These are phyloP conservation scores for Dioctria rufipes DNA, from an alignment of 2,888 invertebrate genomes.

Conservation along the genomic window DNA sequence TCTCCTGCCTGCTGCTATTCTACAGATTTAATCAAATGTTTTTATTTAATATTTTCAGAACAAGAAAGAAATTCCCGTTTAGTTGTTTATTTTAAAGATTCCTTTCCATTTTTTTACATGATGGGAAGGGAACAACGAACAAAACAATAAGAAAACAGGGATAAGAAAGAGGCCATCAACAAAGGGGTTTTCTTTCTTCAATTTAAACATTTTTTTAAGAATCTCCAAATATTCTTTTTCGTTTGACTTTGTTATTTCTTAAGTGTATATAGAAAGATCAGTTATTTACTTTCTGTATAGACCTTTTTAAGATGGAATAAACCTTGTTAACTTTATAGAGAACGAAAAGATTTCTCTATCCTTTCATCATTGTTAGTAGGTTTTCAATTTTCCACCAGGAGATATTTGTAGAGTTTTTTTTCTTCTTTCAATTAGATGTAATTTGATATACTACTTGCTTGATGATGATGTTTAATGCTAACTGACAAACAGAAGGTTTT, in stretches of 20 bases:
- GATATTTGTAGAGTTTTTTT: too few relatives aligned
- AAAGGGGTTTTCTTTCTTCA: neutral
- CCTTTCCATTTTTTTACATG: neutral
- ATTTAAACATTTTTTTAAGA: neutral
- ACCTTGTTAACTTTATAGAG: too few relatives aligned
- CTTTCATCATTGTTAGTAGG: too few relatives aligned
- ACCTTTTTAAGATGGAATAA: too few relatives aligned
- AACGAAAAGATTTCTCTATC: too few relatives aligned
- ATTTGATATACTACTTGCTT: too few relatives aligned
- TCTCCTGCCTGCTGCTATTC: neutral
- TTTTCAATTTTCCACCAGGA: too few relatives aligned
- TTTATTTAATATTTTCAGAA: conserved; percentile 28
- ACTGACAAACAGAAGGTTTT: too few relatives aligned
- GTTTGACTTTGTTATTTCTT: neutral
- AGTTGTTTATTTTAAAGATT: neutral
- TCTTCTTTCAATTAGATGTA: too few relatives aligned
- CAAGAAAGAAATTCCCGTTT: neutral
- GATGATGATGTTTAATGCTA: too few relatives aligned
- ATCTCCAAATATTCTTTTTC: neutral
- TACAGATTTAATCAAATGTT: conserved; percentile 38
- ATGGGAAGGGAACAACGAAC: neutral
- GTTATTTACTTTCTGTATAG: too few relatives aligned
- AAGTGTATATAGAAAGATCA: too few relatives aligned
- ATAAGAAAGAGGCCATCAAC: neutral
- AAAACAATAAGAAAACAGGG: neutral